phyloP scores from a whole-genome alignment of 92 coral and sea anemone genomes.

The Montipora capitata region DNA sequence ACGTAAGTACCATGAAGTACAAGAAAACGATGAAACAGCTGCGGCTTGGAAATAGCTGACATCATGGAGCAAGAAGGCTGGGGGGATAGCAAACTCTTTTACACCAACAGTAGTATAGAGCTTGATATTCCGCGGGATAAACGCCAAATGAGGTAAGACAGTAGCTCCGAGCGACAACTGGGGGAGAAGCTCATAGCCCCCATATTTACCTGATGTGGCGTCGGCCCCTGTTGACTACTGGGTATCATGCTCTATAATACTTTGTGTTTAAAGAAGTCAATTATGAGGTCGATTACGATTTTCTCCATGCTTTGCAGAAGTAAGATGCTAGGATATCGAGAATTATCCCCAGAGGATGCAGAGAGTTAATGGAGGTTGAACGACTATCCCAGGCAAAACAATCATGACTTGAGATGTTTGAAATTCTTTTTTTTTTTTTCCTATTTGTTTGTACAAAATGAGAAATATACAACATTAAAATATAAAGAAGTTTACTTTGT shows the following conservation, averaged over 20 bases:
- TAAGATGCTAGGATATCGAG: conserved; percentile 50
- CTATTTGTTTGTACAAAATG: not conserved
- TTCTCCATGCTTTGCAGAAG: conserved; percentile 26
- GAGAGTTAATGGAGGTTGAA: conserved; percentile 9
- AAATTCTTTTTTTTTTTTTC: not conserved
- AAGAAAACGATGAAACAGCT: too few species aligned
- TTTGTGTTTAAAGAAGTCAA: too few species aligned
- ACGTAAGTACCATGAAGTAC: conserved; percentile 48
- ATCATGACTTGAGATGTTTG: not conserved
- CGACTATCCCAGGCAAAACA: not conserved
- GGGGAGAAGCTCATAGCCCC: too few species aligned
- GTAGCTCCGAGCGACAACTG: too few species aligned
- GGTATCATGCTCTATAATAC: too few species aligned
- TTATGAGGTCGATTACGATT: too few species aligned
- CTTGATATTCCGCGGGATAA: too few species aligned
- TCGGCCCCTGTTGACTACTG: too few species aligned
- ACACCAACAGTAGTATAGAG: too few species aligned
- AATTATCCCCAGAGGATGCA: conserved; percentile 17
- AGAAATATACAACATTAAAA: not conserved
- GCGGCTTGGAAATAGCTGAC: not conserved
- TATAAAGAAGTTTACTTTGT: not conserved
- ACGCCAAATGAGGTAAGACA: too few species aligned
- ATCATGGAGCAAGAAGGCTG: not conserved
- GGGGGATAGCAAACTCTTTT: not conserved
- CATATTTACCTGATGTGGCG: too few species aligned